Base-by-base conservation (phyloP, 1,140 invertebrate species). In the Sipha flava region DNA sequence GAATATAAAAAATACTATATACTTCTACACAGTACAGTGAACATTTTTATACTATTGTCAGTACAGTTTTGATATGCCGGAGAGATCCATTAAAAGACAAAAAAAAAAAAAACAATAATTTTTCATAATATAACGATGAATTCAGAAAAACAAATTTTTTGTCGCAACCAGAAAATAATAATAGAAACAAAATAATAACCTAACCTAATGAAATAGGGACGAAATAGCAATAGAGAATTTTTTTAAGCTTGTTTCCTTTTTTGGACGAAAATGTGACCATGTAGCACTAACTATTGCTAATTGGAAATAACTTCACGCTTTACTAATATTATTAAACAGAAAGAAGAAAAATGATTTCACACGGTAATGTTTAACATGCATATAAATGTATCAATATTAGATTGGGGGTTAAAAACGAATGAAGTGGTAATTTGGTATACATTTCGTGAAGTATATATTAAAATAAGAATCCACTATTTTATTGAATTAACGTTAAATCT, bases 381-480 rank as follows among this genome's bases (percentile, higher is more conserved):
- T n/a, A 54, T 66, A 43, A 66, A 66, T 66, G 34, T 40, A 21
- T 66, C 64, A 66, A 66, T 66, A 66, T 66, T 66, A 66, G n/a
- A 23, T 26, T 66, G 21, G 43, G 21, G 43, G 21, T 26, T 43
- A 43, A 66, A 43, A 7, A 66, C 18, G n/a, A n/a, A n/a, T n/a
- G n/a, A n/a, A n/a, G n/a, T n/a, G n/a, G n/a, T n/a, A n/a, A n/a
- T n/a, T n/a, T n/a, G n/a, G n/a, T n/a, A n/a, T n/a, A n/a, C n/a
- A n/a, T n/a, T n/a, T n/a, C n/a, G n/a, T n/a, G n/a, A n/a, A n/a
- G n/a, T n/a, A n/a, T n/a, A n/a, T n/a, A n/a, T n/a, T n/a, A n/a
- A n/a, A n/a, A n/a, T n/a, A n/a, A n/a, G n/a, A n/a, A n/a, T n/a
- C n/a, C n/a, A n/a, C n/a, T n/a, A n/a, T n/a, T n/a, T n/a, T n/a